Evolutionary conservation across 1,140 invertebrate genomes (phyloP).

Genomic region (Scaptomyza hsui): DNA sequence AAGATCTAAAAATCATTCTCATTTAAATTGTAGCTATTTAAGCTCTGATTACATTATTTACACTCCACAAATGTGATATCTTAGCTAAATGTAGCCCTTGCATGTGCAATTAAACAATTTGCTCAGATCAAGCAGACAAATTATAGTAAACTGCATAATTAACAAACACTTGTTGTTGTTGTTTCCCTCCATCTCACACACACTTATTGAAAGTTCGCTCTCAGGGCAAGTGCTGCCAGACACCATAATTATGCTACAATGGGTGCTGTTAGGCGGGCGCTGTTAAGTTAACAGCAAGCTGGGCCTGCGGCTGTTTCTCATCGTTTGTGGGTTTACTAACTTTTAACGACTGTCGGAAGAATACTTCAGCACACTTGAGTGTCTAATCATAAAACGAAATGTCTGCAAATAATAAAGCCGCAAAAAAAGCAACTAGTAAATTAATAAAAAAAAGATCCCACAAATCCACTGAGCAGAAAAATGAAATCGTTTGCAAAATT

Average conservation of each 20-base stretch:
- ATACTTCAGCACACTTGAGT: slow-evolving; percentile 72
- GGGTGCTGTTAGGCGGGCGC: slow-evolving; percentile 25
- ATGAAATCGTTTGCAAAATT: slow-evolving; percentile 61
- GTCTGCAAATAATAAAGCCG: slow-evolving; percentile 74
- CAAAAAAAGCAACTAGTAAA: slow-evolving; percentile 53
- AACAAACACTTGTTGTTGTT: slow-evolving; percentile 25
- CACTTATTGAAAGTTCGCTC: slow-evolving; percentile 18
- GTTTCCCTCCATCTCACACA: slow-evolving; percentile 25
- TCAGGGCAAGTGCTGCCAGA: not conserved
- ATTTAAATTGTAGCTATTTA: not conserved
- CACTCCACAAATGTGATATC: slow-evolving; percentile 1
- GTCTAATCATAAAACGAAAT: slow-evolving; percentile 73
- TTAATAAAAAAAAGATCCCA: slow-evolving; percentile 33
- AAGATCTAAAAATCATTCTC: not conserved
- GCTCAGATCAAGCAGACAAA: slow-evolving; percentile 46
- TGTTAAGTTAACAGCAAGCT: slow-evolving; percentile 22
- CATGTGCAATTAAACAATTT: slow-evolving; percentile 44
- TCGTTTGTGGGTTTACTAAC: slow-evolving; percentile 30
- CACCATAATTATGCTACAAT: slow-evolving; percentile 13
- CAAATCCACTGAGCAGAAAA: slow-evolving; percentile 44
- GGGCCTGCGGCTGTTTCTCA: slow-evolving; percentile 52
- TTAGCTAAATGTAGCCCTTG: slow-evolving; percentile 13
- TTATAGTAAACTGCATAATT: slow-evolving; percentile 62
- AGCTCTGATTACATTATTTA: slow-evolving; percentile 6
- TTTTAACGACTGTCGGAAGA: slow-evolving; percentile 76